phyloP scores from a whole-genome alignment of 2,888 invertebrate genomes.

The Diarsia rubi region DNA sequence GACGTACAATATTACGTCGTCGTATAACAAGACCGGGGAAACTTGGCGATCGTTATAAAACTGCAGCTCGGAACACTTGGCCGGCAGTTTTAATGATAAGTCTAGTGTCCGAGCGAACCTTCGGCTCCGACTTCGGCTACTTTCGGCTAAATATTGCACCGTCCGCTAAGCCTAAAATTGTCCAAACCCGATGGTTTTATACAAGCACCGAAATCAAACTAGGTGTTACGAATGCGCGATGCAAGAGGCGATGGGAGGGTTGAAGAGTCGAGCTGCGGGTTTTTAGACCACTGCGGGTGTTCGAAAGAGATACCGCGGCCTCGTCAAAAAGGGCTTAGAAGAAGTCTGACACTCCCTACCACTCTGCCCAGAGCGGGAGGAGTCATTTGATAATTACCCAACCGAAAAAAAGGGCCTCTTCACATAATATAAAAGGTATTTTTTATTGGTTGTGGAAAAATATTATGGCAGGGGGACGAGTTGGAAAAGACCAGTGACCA shows the following conservation, averaged over 20 bases:
- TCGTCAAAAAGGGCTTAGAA: too few species aligned
- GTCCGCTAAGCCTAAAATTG: not conserved
- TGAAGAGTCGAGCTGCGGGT: too few species aligned
- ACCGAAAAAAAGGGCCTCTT: too few species aligned
- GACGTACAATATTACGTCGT: conserved; percentile 46
- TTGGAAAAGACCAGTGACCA: too few species aligned
- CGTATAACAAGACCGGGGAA: conserved; percentile 48
- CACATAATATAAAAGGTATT: too few species aligned
- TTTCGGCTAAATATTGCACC: not conserved
- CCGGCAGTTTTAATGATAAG: conserved; percentile 69
- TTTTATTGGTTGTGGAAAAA: too few species aligned
- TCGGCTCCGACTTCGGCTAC: not conserved
- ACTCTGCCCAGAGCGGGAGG: too few species aligned
- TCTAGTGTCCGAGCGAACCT: not conserved
- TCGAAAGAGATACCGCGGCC: too few species aligned
- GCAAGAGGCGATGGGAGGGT: not conserved
- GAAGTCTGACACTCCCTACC: too few species aligned
- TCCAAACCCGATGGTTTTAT: not conserved
- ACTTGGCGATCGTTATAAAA: conserved; percentile 71
- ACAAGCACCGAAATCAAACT: not conserved
- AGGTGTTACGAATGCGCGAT: not conserved
- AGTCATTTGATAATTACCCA: too few species aligned
- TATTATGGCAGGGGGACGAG: too few species aligned
- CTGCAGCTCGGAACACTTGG: conserved; percentile 63
- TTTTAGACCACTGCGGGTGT: too few species aligned